Evolutionary conservation across 2,113 vertebrate genomes (phyloP).

Genomic region (Microtus ochrogaster): DNA sequence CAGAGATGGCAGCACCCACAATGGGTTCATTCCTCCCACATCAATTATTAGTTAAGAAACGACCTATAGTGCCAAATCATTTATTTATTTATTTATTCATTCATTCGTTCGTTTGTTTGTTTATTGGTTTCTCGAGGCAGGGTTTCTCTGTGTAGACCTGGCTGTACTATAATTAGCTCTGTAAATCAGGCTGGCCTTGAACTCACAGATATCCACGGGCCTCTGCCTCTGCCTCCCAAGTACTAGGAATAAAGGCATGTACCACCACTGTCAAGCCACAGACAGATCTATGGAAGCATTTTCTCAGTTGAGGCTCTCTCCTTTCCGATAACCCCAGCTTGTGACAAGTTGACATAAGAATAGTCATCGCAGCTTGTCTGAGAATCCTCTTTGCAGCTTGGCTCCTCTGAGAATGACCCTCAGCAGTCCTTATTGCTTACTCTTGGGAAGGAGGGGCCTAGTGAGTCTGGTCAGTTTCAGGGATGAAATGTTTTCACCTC

Average conservation of each 20-base stretch:
- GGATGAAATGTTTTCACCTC: background rate
- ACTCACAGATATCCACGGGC: too few species aligned
- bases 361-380: background rate
- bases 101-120: too few species aligned
- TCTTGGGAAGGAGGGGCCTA: background rate
- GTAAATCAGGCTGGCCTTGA: too few species aligned
- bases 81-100: too few species aligned
- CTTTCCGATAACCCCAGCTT: background rate
- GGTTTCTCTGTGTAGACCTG: too few species aligned
- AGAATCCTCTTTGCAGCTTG: background rate
- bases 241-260: too few species aligned
- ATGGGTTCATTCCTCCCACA: background rate
- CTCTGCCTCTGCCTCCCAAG: too few species aligned
- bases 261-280: too few species aligned
- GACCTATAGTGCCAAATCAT: background rate
- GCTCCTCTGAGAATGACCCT: background rate
- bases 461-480: background rate
- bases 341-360: background rate
- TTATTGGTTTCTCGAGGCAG: too few species aligned
- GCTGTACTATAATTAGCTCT: too few species aligned
- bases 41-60: background rate
- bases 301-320: background rate
- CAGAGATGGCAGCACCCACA: background rate
- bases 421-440: background rate
- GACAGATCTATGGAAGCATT: background rate